These are phyloP conservation scores for Platycnemis pennipes DNA, from an alignment of 2,888 invertebrate species.

Conservation along the genomic window DNA sequence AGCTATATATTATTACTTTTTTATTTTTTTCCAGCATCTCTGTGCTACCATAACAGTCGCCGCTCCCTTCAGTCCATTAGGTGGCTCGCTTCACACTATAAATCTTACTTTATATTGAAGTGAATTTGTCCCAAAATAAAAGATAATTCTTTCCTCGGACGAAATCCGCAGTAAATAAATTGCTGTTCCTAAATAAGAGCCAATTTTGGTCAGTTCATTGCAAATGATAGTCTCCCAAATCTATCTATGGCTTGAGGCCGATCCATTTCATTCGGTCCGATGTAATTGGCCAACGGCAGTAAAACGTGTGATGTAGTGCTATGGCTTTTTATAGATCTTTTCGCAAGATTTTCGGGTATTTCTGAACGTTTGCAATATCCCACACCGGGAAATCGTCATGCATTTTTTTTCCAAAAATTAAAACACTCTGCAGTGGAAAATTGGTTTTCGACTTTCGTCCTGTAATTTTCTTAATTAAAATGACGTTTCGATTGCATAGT, in stretches of 20 bases:
- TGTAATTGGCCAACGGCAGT: neutral
- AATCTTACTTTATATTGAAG: neutral
- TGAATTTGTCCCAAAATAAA: neutral
- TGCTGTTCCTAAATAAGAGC: neutral
- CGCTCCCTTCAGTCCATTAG: neutral
- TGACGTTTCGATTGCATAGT: neutral
- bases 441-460: neutral
- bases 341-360: neutral
- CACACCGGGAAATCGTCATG: neutral
- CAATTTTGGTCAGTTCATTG: neutral
- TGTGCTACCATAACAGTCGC: neutral
- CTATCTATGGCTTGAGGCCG: neutral
- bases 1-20: neutral
- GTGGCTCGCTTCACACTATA: neutral
- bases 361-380: neutral
- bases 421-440: neutral
- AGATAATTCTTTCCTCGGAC: neutral
- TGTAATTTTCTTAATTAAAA: neutral
- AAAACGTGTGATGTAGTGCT: neutral
- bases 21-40: neutral
- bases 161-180: neutral
- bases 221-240: constrained; percentile 11
- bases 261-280: neutral
- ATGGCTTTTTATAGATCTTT: neutral
- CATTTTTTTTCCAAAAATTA: neutral